Conservation (phyloP, 92 coral and sea anemone genomes). For the Porites divaricata region DNA sequence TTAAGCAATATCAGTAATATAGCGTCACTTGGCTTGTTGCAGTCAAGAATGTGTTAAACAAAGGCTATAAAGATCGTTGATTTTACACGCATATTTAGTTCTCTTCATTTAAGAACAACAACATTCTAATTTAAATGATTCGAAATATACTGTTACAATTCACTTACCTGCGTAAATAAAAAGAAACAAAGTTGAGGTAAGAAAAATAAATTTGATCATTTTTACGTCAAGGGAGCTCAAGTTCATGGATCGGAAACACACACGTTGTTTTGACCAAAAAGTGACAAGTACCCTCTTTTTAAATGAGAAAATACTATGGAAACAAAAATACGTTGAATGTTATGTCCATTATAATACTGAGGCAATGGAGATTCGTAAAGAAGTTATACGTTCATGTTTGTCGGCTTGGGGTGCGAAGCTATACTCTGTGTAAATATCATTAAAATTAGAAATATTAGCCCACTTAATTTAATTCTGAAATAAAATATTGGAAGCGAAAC, state of each 20-base stretch:
- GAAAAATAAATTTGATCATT: background rate
- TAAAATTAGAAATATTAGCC: too few species aligned
- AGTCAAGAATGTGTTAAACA: too few species aligned
- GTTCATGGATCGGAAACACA: background rate
- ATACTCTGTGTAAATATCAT: background rate
- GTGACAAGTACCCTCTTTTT: background rate
- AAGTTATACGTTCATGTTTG: background rate
- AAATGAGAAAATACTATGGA: background rate
- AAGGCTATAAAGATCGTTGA: too few species aligned
- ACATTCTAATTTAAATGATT: background rate
- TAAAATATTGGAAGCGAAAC: too few species aligned
- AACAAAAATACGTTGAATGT: background rate
- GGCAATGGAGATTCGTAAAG: background rate
- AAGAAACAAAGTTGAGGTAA: background rate
- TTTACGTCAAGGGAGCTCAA: background rate
- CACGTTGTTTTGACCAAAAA: background rate
- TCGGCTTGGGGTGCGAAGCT: background rate
- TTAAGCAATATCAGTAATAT: too few species aligned
- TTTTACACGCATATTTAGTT: too few species aligned
- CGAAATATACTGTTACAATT: background rate
- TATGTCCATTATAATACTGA: background rate
- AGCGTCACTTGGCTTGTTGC: too few species aligned
- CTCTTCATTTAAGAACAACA: too few species aligned
- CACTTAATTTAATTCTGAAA: too few species aligned
- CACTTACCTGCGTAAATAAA: background rate